Evolutionary conservation across 2,888 invertebrate genomes (phyloP).

Genomic region (Eupeodes luniger): DNA sequence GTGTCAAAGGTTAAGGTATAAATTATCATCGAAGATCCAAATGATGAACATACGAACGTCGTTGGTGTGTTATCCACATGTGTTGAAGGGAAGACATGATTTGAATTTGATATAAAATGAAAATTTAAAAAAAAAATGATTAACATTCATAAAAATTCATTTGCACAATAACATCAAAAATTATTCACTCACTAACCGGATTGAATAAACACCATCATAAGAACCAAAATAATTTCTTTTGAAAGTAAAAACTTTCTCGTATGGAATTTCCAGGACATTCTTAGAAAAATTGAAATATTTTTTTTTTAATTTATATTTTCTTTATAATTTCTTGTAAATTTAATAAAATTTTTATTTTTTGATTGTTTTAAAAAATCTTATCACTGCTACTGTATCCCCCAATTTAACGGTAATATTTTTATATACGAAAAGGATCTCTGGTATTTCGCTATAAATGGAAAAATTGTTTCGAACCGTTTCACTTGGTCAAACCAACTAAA

Average conservation of each 20-base stretch:
- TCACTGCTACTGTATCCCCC: conserved; percentile 40
- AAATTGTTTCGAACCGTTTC: conserved; percentile 61
- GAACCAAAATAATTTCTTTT: conserved; percentile 44
- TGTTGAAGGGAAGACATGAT: not conserved
- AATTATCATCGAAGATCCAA: conserved; percentile 14
- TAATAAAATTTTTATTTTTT: not conserved
- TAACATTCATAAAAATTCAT: conserved; percentile 10
- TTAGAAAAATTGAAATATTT: conserved; percentile 35
- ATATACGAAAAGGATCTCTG: conserved; percentile 2
- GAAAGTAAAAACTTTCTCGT: conserved; percentile 51
- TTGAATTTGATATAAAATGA: conserved; percentile 38
- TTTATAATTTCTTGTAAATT: not conserved
- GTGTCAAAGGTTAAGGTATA: not conserved
- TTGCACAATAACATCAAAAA: conserved; percentile 4
- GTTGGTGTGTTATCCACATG: conserved; percentile 27
- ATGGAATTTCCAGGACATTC: conserved; percentile 71
- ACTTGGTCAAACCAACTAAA: conserved; percentile 64
- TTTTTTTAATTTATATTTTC: not conserved
- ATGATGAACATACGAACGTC: not conserved
- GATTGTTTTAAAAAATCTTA: conserved; percentile 34
- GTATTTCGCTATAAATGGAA: conserved; percentile 2
- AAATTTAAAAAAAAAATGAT: conserved; percentile 26
- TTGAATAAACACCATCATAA: conserved; percentile 63
- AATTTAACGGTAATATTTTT: conserved; percentile 35
- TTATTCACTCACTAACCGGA: conserved; percentile 64